These are phyloP conservation scores for Melanotaenia pygmaea DNA, from an alignment of 2,797 vertebrate genomes.

Conservation along the genomic window DNA sequence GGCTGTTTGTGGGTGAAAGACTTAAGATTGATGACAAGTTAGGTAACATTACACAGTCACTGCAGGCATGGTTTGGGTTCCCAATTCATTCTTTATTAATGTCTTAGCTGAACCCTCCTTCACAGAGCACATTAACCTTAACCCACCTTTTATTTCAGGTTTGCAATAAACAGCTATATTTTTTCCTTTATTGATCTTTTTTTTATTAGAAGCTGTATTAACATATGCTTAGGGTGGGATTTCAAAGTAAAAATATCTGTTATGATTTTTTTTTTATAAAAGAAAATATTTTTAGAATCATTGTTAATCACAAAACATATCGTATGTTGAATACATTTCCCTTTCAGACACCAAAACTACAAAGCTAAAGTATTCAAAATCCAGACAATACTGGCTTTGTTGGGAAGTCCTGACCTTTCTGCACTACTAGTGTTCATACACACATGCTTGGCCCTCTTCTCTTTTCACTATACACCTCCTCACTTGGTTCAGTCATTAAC, in stretches of 20 bases:
- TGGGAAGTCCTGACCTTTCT: not conserved
- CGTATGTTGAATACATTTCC: not conserved
- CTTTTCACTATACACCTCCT: no score
- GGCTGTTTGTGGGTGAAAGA: not conserved
- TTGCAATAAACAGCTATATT: not conserved
- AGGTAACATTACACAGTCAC: not conserved
- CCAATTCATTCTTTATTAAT: not conserved
- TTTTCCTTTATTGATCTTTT: not conserved
- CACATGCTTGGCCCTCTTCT: no score
- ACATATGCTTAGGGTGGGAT: no score
- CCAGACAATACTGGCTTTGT: not conserved
- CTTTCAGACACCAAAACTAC: not conserved
- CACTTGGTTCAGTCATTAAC: no score
- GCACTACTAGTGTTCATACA: not conserved
- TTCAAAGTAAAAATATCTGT: no score
- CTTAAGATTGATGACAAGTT: not conserved
- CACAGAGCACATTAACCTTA: not conserved
- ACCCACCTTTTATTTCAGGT: not conserved
- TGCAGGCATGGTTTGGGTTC: not conserved
- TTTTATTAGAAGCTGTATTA: not conserved
- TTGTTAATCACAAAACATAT: not conserved
- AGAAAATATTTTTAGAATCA: not conserved
- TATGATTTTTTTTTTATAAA: not conserved
- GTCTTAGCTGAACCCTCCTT: not conserved
- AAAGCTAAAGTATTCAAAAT: not conserved